These are phyloP conservation scores for Actenoides lindsayi DNA, from an alignment of 2,113 vertebrate genomes.

Conservation along the genomic window DNA sequence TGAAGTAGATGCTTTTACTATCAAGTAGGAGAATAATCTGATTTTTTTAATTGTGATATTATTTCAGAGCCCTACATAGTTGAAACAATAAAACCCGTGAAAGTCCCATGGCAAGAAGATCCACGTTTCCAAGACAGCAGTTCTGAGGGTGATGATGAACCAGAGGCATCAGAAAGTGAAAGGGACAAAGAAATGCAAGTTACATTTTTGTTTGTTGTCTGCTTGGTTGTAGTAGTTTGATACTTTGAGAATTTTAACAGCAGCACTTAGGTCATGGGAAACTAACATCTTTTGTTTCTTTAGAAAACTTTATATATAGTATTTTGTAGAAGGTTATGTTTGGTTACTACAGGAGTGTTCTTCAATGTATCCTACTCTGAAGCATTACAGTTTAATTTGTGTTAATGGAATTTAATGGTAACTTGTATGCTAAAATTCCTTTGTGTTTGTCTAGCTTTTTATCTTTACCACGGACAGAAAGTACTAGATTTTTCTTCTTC, in stretches of 20 bases:
- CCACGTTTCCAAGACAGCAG: conserved; percentile 89
- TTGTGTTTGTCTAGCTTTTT: conserved; percentile 64
- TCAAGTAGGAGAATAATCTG: background rate
- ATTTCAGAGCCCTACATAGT: conserved; percentile 77
- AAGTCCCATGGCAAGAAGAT: conserved; percentile 84
- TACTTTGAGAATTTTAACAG: background rate
- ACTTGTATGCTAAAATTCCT: background rate
- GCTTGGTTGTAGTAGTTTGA: background rate
- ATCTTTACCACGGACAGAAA: conserved; percentile 20
- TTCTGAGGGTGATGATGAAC: conserved; percentile 83
- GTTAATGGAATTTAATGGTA: background rate
- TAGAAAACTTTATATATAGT: background rate
- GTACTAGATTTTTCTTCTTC: conserved; percentile 86
- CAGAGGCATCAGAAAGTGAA: conserved; percentile 21
- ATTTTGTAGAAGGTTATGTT: background rate
- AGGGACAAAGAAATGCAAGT: conserved; percentile 70
- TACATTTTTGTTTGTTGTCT: background rate
- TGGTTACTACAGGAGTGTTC: background rate
- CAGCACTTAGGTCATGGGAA: background rate
- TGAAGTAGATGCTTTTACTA: background rate
- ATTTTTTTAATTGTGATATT: background rate
- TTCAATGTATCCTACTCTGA: background rate
- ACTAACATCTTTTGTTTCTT: background rate
- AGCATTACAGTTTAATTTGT: background rate
- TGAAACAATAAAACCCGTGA: conserved; percentile 74